Evolutionary conservation across 2,888 invertebrate species (phyloP).

Genomic region (Dugesia japonica): DNA sequence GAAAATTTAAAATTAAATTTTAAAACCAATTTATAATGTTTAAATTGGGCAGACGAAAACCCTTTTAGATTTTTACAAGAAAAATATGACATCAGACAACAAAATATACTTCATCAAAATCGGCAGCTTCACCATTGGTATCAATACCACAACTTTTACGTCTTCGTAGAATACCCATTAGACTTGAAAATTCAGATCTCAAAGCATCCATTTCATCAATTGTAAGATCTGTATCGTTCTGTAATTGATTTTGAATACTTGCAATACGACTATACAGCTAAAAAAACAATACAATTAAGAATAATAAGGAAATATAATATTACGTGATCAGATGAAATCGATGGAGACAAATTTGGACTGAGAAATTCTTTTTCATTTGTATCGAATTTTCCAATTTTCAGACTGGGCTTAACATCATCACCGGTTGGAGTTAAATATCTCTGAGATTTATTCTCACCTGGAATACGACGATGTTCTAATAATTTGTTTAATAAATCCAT

Average conservation of each 20-base stretch:
- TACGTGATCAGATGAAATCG: background rate
- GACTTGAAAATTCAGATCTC: background rate
- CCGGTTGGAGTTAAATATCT: background rate
- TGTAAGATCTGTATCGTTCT: background rate
- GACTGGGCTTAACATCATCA: background rate
- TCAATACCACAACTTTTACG: conserved; percentile 1
- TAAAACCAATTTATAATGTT: too few species aligned
- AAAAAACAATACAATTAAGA: background rate
- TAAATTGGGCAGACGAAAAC: too few species aligned
- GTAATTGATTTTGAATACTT: conserved; percentile 15
- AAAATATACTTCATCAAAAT: background rate
- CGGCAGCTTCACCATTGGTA: background rate
- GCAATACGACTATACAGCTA: background rate
- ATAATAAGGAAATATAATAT: background rate
- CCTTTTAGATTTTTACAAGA: too few species aligned
- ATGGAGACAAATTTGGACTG: background rate
- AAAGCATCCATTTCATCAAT: conserved; percentile 1
- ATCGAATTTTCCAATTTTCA: conserved; percentile 14
- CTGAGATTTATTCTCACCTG: background rate
- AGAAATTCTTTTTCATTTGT: background rate
- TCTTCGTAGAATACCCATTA: background rate
- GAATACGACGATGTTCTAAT: background rate
- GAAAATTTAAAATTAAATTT: too few species aligned
- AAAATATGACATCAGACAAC: background rate
- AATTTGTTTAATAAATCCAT: conserved; percentile 10